Conservation (phyloP, 2,888 invertebrate genomes). For the Lochmaea crataegi region DNA sequence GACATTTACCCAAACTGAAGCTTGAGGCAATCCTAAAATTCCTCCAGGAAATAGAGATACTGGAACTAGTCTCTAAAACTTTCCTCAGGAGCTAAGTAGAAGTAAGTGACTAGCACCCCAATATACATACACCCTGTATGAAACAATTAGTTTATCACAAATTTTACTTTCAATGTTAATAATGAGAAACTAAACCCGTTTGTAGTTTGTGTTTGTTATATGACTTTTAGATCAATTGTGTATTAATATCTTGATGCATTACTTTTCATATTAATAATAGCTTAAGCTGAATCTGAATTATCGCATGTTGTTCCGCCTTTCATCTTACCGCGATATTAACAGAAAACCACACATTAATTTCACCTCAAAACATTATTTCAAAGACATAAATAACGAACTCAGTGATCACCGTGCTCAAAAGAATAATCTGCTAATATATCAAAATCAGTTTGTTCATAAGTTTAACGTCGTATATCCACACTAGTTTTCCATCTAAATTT, state of each 20-base stretch:
- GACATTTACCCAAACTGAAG: no score
- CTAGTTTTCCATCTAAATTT: not conserved
- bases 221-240: not conserved
- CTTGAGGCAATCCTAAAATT: no score
- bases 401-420: not conserved
- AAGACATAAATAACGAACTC: not conserved
- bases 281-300: not conserved
- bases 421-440: conserved; percentile 1
- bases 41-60: no score
- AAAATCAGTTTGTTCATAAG: conserved; percentile 2
- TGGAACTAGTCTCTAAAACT: no score
- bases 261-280: not conserved
- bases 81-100: no score
- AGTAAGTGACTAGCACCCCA: no score
- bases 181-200: no score
- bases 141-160: no score
- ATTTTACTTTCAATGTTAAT: no score
- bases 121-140: no score
- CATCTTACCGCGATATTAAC: not conserved
- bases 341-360: conserved; percentile 2
- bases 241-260: not conserved
- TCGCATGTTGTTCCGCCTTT: not conserved
- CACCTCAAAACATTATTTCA: not conserved
- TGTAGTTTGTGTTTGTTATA: no score
- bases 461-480: not conserved